Conservation (phyloP, 2,113 vertebrate genomes). For the Antechinus stuartii region DNA sequence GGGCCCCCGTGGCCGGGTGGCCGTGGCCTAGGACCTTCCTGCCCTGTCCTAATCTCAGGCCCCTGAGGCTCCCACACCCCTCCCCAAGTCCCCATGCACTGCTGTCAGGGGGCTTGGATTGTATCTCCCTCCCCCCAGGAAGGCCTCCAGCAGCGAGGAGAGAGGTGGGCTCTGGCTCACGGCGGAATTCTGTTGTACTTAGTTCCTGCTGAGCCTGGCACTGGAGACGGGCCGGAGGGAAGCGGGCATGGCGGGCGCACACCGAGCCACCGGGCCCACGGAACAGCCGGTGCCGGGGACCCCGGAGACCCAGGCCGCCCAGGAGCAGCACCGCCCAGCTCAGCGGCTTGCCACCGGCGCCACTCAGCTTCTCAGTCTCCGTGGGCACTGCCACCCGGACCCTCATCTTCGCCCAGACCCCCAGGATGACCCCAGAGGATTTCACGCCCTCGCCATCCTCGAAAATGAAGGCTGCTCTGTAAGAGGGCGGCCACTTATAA, state of each 20-base stretch:
- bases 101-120: background rate
- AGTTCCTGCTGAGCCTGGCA: background rate
- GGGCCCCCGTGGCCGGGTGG: background rate
- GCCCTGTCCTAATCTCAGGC: background rate
- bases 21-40: too few species aligned
- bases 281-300: background rate
- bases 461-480: background rate
- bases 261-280: background rate
- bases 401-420: background rate
- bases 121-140: background rate
- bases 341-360: too few species aligned
- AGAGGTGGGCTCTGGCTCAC: background rate
- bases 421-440: background rate
- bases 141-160: background rate
- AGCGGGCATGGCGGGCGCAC: background rate
- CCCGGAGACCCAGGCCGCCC: background rate
- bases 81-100: background rate
- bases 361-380: too few species aligned
- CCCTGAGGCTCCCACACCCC: background rate
- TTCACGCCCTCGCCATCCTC: background rate
- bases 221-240: background rate
- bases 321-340: background rate
- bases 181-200: background rate
- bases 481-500: background rate
- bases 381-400: background rate